Evolutionary conservation across 2,113 vertebrate species (phyloP).

Genomic region (Gymnarchus niloticus): DNA sequence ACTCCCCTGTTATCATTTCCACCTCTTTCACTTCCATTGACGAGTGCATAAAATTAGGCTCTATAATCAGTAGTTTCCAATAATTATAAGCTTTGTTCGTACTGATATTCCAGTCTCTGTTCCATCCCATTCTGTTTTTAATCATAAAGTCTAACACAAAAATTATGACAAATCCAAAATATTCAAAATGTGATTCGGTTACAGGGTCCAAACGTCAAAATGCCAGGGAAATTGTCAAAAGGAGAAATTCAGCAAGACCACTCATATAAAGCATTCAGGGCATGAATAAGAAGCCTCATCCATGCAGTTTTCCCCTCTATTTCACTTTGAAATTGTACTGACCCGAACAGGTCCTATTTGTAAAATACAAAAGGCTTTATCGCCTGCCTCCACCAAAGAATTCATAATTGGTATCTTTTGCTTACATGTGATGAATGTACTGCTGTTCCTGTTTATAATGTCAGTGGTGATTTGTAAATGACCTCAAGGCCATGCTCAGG

Average conservation of each 20-base stretch:
- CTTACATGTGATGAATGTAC: too few species aligned
- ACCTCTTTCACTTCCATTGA: constrained; percentile 35
- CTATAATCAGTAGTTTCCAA: background rate
- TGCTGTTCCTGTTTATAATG: too few species aligned
- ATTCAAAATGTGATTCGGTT: background rate
- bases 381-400: too few species aligned
- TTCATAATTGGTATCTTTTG: too few species aligned
- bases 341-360: too few species aligned
- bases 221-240: background rate
- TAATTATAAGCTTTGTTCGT: background rate
- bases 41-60: constrained; percentile 22
- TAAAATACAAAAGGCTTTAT: too few species aligned
- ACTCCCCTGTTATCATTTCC: constrained; percentile 37
- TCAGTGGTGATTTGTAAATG: too few species aligned
- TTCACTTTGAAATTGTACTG: too few species aligned
- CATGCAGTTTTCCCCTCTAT: background rate
- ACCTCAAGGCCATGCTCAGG: too few species aligned
- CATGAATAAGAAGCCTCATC: background rate
- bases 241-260: background rate
- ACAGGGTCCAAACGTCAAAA: background rate
- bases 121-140: background rate
- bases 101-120: background rate
- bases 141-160: background rate
- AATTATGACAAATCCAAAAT: background rate
- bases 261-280: background rate